Conservation (phyloP, 2,888 invertebrate species). For the Synergus itoensis region DNA sequence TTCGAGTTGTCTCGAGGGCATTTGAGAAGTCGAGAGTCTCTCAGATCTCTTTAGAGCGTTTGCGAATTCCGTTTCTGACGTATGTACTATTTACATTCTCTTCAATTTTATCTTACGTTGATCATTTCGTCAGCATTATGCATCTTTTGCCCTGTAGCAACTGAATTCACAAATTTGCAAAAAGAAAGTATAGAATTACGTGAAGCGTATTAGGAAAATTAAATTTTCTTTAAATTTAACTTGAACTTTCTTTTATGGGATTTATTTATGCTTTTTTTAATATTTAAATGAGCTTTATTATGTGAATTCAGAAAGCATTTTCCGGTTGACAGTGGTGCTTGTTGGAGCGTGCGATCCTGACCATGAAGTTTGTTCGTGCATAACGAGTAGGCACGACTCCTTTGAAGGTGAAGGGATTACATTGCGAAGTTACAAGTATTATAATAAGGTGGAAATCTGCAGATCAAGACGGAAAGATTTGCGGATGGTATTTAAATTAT, state of each 20-base stretch:
- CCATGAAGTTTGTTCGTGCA: conserved; percentile 55
- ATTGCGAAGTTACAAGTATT: not conserved
- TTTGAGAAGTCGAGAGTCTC: not conserved
- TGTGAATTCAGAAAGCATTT: conserved; percentile 37
- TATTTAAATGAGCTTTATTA: not conserved
- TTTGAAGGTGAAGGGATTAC: conserved; percentile 28
- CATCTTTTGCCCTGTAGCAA: not conserved
- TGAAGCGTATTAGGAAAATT: not conserved
- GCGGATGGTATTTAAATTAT: not conserved
- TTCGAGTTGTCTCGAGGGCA: conserved; percentile 29
- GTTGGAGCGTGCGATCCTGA: conserved; percentile 48
- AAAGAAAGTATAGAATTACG: conserved; percentile 4
- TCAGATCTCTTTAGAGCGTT: not conserved
- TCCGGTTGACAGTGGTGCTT: conserved; percentile 55
- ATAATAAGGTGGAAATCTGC: not conserved
- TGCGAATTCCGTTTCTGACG: conserved; percentile 15
- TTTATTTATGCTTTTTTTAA: not conserved
- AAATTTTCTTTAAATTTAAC: not conserved
- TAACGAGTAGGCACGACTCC: conserved; percentile 44
- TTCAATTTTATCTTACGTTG: conserved; percentile 20
- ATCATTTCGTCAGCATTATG: not conserved
- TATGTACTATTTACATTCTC: conserved; percentile 20
- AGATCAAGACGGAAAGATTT: conserved; percentile 3
- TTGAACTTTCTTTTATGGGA: not conserved
- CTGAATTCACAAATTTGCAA: conserved; percentile 1